phyloP scores from a whole-genome alignment of 2,888 invertebrate genomes.

The Drosophila trichaetosa region DNA sequence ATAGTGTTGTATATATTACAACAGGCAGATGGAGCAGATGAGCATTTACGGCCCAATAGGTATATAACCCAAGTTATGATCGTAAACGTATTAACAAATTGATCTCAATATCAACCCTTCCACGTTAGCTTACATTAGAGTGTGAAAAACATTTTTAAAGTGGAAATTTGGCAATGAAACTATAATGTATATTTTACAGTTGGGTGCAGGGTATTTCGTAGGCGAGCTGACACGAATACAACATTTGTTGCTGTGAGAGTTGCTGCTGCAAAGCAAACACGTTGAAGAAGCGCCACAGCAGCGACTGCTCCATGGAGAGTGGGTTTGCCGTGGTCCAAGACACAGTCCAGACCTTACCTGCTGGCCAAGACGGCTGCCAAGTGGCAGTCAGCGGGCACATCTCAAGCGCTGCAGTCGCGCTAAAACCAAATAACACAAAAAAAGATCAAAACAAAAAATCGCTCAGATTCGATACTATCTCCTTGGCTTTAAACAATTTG shows the following conservation, averaged over 20 bases:
- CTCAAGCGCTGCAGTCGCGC: slow-evolving; percentile 74
- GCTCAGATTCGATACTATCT: slow-evolving; percentile 17
- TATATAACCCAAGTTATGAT: not conserved
- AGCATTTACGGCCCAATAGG: too few species aligned
- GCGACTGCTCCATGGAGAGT: slow-evolving; percentile 61
- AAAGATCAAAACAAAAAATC: slow-evolving; percentile 20
- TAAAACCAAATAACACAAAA: slow-evolving; percentile 1
- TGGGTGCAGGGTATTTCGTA: not conserved
- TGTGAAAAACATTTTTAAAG: not conserved
- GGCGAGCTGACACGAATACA: not conserved
- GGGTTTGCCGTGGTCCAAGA: slow-evolving; percentile 27
- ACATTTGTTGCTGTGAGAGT: slow-evolving; percentile 42
- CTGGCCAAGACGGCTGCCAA: slow-evolving; percentile 65
- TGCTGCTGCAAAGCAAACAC: slow-evolving; percentile 53
- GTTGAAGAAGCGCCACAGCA: slow-evolving; percentile 65
- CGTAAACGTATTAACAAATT: not conserved
- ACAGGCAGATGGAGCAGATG: too few species aligned
- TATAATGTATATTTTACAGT: not conserved
- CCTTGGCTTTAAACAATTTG: slow-evolving; percentile 58
- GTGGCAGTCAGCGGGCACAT: slow-evolving; percentile 73
- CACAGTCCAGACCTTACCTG: slow-evolving; percentile 63
- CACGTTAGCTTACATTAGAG: not conserved
- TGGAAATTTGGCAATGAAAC: not conserved
- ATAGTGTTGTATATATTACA: fast-evolving
- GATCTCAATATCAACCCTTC: not conserved